Evolutionary conservation across 2,797 vertebrate genomes (phyloP).

Genomic region (Vultur gryphus): DNA sequence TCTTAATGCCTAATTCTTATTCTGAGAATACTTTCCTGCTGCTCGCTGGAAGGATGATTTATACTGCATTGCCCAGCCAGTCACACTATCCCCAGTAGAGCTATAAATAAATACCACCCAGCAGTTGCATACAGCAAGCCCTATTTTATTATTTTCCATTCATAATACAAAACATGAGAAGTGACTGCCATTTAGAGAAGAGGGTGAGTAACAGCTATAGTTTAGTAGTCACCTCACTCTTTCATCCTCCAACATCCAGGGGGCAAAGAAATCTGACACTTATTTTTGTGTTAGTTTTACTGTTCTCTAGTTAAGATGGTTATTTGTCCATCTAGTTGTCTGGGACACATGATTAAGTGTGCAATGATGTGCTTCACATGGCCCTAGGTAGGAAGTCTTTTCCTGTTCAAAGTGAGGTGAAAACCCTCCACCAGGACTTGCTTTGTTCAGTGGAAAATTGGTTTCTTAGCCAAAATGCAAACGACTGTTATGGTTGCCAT

Average conservation of each 20-base stretch:
- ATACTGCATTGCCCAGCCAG: constrained; percentile 38
- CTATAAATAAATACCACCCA: constrained; percentile 62
- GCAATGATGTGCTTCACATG: not conserved
- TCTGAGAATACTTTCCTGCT: constrained; percentile 6
- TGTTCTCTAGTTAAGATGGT: not conserved
- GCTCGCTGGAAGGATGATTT: constrained; percentile 24
- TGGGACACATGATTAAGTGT: not conserved
- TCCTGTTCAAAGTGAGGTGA: not conserved
- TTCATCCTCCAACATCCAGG: not conserved
- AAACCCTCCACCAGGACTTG: not conserved
- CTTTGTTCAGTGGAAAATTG: not conserved
- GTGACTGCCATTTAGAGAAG: not conserved
- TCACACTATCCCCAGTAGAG: constrained; percentile 20
- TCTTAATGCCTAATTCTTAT: constrained; percentile 35
- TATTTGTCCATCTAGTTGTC: not conserved
- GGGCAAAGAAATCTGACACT: not conserved
- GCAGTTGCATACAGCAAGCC: constrained; percentile 8
- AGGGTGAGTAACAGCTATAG: not conserved
- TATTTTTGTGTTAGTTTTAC: not conserved
- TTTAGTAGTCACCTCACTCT: not conserved
- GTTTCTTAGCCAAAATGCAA: constrained; percentile 34
- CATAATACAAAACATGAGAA: constrained; percentile 30
- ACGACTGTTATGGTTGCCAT: constrained; percentile 35
- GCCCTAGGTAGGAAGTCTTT: not conserved
- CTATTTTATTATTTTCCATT: constrained; percentile 56